These are phyloP conservation scores for Amphibalanus amphitrite DNA, from an alignment of 1,140 invertebrate species.

Conservation along the genomic window DNA sequence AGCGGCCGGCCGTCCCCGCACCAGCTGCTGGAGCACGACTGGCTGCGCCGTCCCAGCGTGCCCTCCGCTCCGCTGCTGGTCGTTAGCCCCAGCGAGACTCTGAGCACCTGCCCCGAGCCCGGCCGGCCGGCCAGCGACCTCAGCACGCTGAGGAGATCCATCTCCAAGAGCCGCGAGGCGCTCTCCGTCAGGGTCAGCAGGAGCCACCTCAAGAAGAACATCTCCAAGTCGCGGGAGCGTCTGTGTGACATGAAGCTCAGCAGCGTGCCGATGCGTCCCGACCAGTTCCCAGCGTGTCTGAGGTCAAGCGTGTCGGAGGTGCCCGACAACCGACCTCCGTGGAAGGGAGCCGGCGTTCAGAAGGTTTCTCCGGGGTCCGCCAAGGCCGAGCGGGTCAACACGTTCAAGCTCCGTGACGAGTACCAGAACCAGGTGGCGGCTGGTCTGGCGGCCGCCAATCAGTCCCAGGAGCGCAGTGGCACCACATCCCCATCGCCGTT, in stretches of 20 bases:
- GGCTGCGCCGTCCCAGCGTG: too few species aligned
- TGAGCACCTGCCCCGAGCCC: too few species aligned
- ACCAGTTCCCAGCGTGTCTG: not conserved
- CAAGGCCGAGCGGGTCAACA: not conserved
- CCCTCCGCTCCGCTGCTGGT: not conserved
- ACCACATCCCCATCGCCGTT: not conserved
- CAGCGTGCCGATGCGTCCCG: not conserved
- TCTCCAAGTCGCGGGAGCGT: slow-evolving; percentile 29
- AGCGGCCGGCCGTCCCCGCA: too few species aligned
- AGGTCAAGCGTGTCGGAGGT: not conserved
- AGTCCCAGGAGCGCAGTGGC: not conserved
- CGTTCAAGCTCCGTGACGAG: not conserved
- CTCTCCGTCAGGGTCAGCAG: slow-evolving; percentile 35
- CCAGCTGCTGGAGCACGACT: not conserved
- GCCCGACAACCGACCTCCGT: not conserved
- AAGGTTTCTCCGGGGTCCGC: not conserved
- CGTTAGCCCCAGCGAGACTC: not conserved
- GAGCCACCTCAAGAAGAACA: slow-evolving; percentile 22
- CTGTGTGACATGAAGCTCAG: slow-evolving; percentile 23
- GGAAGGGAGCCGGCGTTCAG: not conserved
- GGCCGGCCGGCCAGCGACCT: not conserved
- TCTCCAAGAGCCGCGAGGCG: slow-evolving; percentile 40
- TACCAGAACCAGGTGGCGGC: not conserved
- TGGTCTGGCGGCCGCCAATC: not conserved
- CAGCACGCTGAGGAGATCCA: slow-evolving; percentile 15